Evolutionary conservation across 2,888 invertebrate species (phyloP).

Genomic region (Poecilus cupreus): DNA sequence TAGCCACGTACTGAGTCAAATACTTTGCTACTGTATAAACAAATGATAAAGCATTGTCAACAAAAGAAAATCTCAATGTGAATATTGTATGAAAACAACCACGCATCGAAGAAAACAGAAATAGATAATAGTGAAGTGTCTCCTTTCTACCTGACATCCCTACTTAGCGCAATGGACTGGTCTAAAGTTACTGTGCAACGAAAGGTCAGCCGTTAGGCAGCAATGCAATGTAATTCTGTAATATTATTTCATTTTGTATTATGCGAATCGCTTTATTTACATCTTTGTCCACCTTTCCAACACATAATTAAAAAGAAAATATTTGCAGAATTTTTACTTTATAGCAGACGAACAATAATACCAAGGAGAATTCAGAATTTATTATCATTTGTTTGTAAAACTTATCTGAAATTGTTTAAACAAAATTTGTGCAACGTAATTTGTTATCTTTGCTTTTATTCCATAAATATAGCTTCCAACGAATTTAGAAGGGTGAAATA

Average conservation of each 20-base stretch:
- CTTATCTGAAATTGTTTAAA: too few relatives aligned
- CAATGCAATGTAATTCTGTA: conserved; percentile 21
- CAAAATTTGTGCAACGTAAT: too few relatives aligned
- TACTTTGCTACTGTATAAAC: background rate
- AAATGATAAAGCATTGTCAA: background rate
- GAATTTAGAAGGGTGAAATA: background rate
- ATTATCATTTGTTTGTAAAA: background rate
- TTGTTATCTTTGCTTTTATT: too few relatives aligned
- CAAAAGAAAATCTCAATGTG: conserved; percentile 15
- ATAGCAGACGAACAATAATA: background rate
- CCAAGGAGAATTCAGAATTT: background rate
- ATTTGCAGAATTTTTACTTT: background rate
- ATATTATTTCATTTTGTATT: conserved; percentile 34
- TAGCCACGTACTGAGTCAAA: background rate
- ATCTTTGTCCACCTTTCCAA: background rate
- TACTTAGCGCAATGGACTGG: conserved; percentile 29
- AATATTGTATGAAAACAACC: conserved; percentile 27
- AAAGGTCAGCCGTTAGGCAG: conserved; percentile 44
- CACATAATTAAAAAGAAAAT: background rate
- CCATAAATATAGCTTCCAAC: background rate
- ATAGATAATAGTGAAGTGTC: conserved; percentile 37
- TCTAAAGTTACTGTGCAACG: conserved; percentile 34
- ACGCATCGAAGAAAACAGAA: conserved; percentile 38
- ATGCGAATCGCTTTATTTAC: conserved; percentile 5
- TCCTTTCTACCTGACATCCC: conserved; percentile 36